Conservation (phyloP, 2,888 invertebrate species). For the Dryococelus australis region DNA sequence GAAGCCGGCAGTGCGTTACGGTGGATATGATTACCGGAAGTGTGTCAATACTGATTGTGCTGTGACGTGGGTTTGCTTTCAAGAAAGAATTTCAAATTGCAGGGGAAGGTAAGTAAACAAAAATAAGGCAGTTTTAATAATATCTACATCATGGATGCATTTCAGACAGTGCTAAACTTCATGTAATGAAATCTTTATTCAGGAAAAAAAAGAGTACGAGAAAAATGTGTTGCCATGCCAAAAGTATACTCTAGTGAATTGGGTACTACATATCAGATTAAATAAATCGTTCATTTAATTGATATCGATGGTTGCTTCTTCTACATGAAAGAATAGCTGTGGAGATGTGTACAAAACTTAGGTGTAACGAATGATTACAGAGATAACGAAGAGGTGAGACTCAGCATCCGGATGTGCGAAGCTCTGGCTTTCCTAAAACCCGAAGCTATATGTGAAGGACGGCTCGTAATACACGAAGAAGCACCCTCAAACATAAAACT, state of each 20-base stretch:
- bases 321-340: conserved; percentile 41
- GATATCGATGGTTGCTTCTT: conserved; percentile 40
- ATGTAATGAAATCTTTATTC: not conserved
- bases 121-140: not conserved
- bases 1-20: not conserved
- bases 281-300: conserved; percentile 37
- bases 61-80: not conserved
- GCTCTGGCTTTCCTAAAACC: conserved; percentile 32
- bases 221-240: not conserved
- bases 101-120: not conserved
- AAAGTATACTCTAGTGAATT: not conserved
- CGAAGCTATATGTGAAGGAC: not conserved
- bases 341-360: conserved; percentile 42
- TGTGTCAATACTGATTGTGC: not conserved
- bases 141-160: not conserved
- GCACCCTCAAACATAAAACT: not conserved
- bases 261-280: conserved; percentile 2
- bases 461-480: not conserved
- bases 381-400: conserved; percentile 36
- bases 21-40: not conserved
- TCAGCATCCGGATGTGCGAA: conserved; percentile 37
- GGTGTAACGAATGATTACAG: conserved; percentile 33
- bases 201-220: not conserved
- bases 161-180: not conserved
- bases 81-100: not conserved